These are phyloP conservation scores for Musca vetustissima DNA, from an alignment of 1,140 invertebrate genomes.

Conservation along the genomic window DNA sequence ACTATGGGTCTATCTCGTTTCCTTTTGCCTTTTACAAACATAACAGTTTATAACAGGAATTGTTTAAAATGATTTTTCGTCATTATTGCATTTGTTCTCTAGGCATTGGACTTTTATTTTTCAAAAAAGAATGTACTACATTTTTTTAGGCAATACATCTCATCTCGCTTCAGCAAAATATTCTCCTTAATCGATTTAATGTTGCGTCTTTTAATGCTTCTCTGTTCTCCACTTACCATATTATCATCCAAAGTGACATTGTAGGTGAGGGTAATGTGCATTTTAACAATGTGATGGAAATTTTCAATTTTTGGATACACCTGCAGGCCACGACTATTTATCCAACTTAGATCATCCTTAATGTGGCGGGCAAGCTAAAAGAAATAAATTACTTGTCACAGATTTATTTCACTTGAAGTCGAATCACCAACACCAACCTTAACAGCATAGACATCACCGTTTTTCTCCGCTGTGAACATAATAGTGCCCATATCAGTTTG, in stretches of 20 bases:
- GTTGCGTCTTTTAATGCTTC: no score
- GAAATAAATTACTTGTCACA: background rate
- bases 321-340: slow-evolving; percentile 38
- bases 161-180: no score
- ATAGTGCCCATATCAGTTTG: slow-evolving; percentile 46
- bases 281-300: slow-evolving; percentile 50
- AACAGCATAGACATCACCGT: slow-evolving; percentile 46
- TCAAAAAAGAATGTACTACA: no score
- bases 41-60: no score
- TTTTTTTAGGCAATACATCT: no score
- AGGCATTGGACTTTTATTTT: no score
- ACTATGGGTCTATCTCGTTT: no score
- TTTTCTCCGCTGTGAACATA: slow-evolving; percentile 49
- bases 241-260: slow-evolving; percentile 53
- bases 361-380: slow-evolving; percentile 43
- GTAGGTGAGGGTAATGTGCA: slow-evolving; percentile 49
- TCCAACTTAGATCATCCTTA: slow-evolving; percentile 47
- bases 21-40: no score
- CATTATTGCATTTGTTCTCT: no score
- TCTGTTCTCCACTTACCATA: slow-evolving; percentile 49
- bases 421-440: slow-evolving; percentile 38
- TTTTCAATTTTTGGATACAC: slow-evolving; percentile 50
- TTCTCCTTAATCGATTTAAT: no score
- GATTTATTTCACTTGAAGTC: background rate
- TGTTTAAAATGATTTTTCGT: no score